Evolutionary conservation across 1,140 invertebrate genomes (phyloP).

Genomic region (Aphidius gifuensis): DNA sequence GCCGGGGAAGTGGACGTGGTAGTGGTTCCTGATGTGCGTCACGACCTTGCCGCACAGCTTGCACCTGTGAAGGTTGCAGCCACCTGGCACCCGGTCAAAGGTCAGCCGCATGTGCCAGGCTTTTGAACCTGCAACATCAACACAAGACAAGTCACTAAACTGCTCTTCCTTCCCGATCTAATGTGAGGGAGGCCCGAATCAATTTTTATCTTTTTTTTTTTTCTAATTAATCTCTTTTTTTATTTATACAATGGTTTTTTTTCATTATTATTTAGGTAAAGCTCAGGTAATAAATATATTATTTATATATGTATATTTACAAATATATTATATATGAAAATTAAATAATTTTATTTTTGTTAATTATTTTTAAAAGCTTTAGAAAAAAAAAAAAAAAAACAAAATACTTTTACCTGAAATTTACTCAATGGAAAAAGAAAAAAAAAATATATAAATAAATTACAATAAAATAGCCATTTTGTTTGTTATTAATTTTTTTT

Average conservation of each 20-base stretch:
- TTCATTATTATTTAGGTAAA: conserved; percentile 1
- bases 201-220: conserved; percentile 16
- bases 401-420: too few species aligned
- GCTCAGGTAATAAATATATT: background rate
- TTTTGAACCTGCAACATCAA: conserved; percentile 81
- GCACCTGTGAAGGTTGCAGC: conserved; percentile 84
- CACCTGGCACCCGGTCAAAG: conserved; percentile 83
- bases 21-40: conserved; percentile 86
- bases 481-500: background rate
- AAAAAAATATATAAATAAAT: too few species aligned
- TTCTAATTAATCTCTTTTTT: conserved; percentile 21
- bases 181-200: conserved; percentile 21
- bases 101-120: conserved; percentile 88
- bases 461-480: too few species aligned
- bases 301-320: too few species aligned
- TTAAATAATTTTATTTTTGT: too few species aligned
- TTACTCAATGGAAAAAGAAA: too few species aligned
- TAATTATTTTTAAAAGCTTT: too few species aligned
- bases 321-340: too few species aligned
- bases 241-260: conserved; percentile 19
- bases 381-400: too few species aligned
- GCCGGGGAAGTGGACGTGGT: conserved; percentile 85
- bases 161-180: conserved; percentile 41
- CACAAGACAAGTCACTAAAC: conserved; percentile 61
- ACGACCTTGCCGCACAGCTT: conserved; percentile 88